Evolutionary conservation across 92 coral and sea anemone species (phyloP).

Genomic region (Epizoanthus ramosus): DNA sequence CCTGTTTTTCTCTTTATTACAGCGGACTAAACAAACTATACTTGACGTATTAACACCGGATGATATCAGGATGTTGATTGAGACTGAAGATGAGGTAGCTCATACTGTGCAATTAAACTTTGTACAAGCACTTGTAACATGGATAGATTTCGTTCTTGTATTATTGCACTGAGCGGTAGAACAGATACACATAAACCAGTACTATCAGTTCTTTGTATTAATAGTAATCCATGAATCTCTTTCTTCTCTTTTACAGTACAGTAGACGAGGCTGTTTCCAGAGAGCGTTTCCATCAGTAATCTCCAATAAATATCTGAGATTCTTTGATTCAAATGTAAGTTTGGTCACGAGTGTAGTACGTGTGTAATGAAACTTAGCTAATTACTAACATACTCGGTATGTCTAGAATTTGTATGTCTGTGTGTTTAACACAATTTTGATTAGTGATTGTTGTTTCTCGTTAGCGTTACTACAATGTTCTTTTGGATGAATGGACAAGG

Average conservation of each 20-base stretch:
- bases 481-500: slow-evolving; percentile 97
- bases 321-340: slow-evolving; percentile 87
- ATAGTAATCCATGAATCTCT: not conserved
- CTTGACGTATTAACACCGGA: slow-evolving; percentile 90
- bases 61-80: slow-evolving; percentile 88
- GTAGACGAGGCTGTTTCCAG: slow-evolving; percentile 96
- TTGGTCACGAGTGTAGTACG: no score
- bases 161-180: not conserved
- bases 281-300: slow-evolving; percentile 91
- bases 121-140: not conserved
- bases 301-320: slow-evolving; percentile 85
- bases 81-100: slow-evolving; percentile 96
- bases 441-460: not conserved
- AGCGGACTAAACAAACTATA: slow-evolving; percentile 84
- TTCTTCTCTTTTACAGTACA: slow-evolving; percentile 58
- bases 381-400: not conserved
- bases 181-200: no score
- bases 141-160: not conserved
- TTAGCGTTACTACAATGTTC: slow-evolving; percentile 88
- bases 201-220: no score
- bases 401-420: slow-evolving; percentile 13
- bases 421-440: not conserved
- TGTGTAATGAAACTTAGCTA: not conserved
- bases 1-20: slow-evolving; percentile 10
- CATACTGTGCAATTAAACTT: not conserved